These are phyloP conservation scores for Zosterops borbonicus DNA, from an alignment of 2,113 vertebrate species.

Conservation along the genomic window DNA sequence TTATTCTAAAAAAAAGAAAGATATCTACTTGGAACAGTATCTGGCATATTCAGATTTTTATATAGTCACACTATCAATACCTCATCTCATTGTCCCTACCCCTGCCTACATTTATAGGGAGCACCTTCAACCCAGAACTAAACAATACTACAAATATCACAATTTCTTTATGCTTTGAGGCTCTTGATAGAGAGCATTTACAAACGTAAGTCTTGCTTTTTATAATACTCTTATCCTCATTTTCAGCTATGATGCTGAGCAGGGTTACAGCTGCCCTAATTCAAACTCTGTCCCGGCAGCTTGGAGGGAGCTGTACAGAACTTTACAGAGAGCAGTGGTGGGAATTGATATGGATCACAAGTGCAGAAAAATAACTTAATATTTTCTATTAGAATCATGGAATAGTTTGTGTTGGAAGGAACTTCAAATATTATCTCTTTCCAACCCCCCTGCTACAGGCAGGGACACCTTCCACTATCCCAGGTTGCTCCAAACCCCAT, in stretches of 20 bases:
- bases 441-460: rapidly evolving
- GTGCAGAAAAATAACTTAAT: neutral
- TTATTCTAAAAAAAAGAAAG: neutral
- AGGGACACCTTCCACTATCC: neutral
- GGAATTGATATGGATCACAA: neutral
- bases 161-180: neutral
- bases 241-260: neutral
- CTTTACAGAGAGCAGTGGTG: neutral
- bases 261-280: neutral
- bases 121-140: neutral
- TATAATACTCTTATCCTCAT: neutral
- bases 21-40: neutral
- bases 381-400: neutral
- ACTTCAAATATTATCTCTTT: neutral
- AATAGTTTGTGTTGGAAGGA: neutral
- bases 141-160: neutral
- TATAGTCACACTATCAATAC: neutral
- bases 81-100: neutral
- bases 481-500: neutral
- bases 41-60: neutral
- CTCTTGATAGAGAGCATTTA: neutral
- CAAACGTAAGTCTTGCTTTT: neutral
- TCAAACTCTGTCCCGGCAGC: neutral
- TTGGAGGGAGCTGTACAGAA: neutral
- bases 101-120: neutral